Evolutionary conservation across 64 coral and sea anemone genomes (phyloP), one percentile per base, ranked within the genome.

Genomic region (Actinia tenebrosa): DNA sequence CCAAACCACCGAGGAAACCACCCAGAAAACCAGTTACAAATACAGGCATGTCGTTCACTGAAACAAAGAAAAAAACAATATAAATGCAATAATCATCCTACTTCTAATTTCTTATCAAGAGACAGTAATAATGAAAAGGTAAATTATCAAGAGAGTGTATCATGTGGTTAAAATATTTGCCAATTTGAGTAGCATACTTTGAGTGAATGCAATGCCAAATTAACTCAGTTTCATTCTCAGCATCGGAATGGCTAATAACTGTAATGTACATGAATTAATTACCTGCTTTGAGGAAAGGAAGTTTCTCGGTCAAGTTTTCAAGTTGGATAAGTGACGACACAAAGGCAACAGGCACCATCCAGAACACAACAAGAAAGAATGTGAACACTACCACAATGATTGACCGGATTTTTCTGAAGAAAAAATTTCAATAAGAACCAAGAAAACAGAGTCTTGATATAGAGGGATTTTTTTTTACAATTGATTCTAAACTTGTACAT

Each of bases 351-450:
- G 90, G 90, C 13, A 69, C 23, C 25, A 58, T 17, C 78, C 86
- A 92, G 66, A 87, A 92, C 64, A 92, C 56, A 56, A 92, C 86
- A 75, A 87, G 64, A 8, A 75, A 14, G 52, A 92, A 85, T 7
- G 53, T 60, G 26, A 85, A 85, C 52, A 85, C 53, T 46, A 25
- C 53, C 15, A 85, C 83, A 64, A 85, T 43, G 54, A 61, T 10
- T 26, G 60, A 61, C 13, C 83, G 83, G 26, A 85, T 64, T 18
- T 61, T 85, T 22, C 83, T 59, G 18, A 6, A 75, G n/a, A 75
- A 75, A 43, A 75, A 13, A 75, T 43, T 30, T 15, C 0, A 30
- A 30, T 30, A 42, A 75, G 16, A 44, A 45, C 22, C 20, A 0
- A 81, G 13, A n/a, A 80, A 45, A 52, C 30, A 37, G 30, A 1